Evolutionary conservation across 2,888 invertebrate genomes (phyloP), one percentile per base, ranked within the genome.

Genomic region (Clusia tigrina): DNA sequence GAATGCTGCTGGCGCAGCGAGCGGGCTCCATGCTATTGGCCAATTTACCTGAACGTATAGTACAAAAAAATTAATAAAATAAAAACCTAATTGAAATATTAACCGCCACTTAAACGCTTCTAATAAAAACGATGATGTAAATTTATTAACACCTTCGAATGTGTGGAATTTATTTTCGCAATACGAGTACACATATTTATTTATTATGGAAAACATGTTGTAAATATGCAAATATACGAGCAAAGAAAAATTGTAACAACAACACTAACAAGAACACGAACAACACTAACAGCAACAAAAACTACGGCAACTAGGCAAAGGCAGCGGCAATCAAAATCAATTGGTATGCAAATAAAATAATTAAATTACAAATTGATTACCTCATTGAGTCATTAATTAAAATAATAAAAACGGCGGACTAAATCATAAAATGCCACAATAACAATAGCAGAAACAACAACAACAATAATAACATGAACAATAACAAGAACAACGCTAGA

Each of bases 101-200:
- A 68, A 66, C 58, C 57, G 63, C 63, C 56, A 60, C 48, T 20
- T 48, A 48, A 48, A 48, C 48, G 48, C 2, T 48, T 18, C 77
- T 79, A 79, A 78, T 77, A 78, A 77, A 79, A 78, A 72, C 78
- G 80, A 79, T 78, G 80, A 79, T 80, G 78, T 78, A 78, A 80
- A 79, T 70, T 66, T 65, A 65, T 70, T 71, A 67, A 68, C 69
- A 71, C 78, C 72, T 77, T 75, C 48, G 22, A 5, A 2, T 2
- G 48, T 32, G 32, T 5, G 48, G 48, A 48, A 48, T 48, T 48
- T 48, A 48, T 42, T 3, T 3, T 17, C 42, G n/a, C 42, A 42
- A n/a, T n/a, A 5, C 10, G 32, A 9, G 32, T 32, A 10, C 42
- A n/a, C 42, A 42, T 42, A 48, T 48, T 48, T 20, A 32, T 32